Evolutionary conservation across 1,140 invertebrate genomes (phyloP).

Genomic region (Apocrypta bakeri): DNA sequence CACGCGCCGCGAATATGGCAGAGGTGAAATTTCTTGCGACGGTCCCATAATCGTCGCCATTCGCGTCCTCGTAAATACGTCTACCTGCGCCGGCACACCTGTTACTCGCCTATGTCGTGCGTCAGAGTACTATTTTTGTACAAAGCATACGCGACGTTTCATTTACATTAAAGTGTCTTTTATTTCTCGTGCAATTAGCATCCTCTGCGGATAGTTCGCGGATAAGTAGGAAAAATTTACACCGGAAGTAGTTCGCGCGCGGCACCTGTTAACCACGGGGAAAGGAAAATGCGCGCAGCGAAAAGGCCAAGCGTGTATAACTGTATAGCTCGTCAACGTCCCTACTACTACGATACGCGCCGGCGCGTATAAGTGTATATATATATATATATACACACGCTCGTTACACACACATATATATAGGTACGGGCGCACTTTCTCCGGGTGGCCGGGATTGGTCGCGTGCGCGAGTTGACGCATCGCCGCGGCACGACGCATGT

Average conservation of each 20-base stretch:
- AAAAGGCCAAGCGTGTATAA: not conserved
- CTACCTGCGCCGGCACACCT: slow-evolving; percentile 42
- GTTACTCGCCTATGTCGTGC: not conserved
- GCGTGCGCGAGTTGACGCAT: slow-evolving; percentile 26
- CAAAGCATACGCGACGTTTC: not conserved
- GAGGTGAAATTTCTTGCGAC: slow-evolving; percentile 37
- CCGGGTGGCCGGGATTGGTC: slow-evolving; percentile 26
- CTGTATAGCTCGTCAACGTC: not conserved
- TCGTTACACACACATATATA: no score
- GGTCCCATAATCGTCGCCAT: slow-evolving; percentile 42
- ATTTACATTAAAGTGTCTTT: no score
- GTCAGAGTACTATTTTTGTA: not conserved
- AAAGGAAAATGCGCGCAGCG: not conserved
- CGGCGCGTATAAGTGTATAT: no score
- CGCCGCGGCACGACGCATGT: slow-evolving; percentile 19
- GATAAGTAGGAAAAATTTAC: no score
- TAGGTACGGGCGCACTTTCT: slow-evolving; percentile 15
- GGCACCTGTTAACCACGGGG: not conserved
- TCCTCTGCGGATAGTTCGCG: no score
- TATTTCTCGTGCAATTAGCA: no score
- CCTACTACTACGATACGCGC: slow-evolving; percentile 3
- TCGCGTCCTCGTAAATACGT: slow-evolving; percentile 41
- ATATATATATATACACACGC: no score
- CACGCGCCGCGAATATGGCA: not conserved
- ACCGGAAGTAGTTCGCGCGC: not conserved